Conservation (phyloP, 2,113 vertebrate species). For the Solea senegalensis region DNA sequence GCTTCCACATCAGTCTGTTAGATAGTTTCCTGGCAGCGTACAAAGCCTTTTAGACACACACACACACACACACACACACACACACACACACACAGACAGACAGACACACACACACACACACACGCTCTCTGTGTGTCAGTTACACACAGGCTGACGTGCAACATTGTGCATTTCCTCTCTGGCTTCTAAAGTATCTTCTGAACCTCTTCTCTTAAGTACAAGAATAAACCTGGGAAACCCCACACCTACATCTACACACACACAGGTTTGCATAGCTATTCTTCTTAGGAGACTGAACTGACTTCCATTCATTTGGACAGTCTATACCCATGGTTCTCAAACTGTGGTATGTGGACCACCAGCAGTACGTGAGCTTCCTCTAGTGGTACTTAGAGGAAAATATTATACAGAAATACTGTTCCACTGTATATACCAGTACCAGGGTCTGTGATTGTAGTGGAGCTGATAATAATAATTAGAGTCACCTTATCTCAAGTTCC, state of each 20-base stretch:
- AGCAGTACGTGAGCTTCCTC: too few species aligned
- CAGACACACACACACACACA: background rate
- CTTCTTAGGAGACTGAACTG: too few species aligned
- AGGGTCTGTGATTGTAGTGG: too few species aligned
- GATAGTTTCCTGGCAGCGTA: constrained; percentile 16
- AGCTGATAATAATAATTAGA: too few species aligned
- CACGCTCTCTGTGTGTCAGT: background rate
- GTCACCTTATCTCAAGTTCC: too few species aligned
- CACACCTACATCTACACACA: constrained; percentile 44
- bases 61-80: background rate
- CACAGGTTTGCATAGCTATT: background rate
- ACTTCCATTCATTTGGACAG: too few species aligned
- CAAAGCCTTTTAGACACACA: background rate
- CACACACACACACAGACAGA: background rate
- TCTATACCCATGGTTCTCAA: too few species aligned
- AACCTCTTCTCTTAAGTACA: constrained; percentile 54
- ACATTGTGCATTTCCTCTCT: constrained; percentile 1
- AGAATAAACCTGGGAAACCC: constrained; percentile 71
- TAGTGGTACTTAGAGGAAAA: too few species aligned
- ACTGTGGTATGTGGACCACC: too few species aligned
- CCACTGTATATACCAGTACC: too few species aligned
- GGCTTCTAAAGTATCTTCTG: constrained; percentile 32
- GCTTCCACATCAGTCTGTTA: constrained; percentile 18
- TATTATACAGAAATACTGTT: too few species aligned
- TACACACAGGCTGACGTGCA: background rate